Evolutionary conservation across 2,797 vertebrate genomes (phyloP).

Genomic region (Diplodus puntazzo): DNA sequence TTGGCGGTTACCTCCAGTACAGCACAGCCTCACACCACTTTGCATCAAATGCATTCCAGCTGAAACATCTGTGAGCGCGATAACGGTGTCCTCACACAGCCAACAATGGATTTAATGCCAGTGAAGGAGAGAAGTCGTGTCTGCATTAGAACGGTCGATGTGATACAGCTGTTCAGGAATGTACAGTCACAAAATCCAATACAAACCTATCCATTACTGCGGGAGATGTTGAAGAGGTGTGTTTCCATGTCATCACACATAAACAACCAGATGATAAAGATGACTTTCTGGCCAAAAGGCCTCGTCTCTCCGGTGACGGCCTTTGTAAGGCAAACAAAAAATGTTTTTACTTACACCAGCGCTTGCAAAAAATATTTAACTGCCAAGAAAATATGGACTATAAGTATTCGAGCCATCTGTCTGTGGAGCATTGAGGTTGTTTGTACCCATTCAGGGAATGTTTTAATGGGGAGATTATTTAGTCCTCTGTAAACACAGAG

Average conservation of each 20-base stretch:
- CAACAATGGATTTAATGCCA: slow-evolving; percentile 18
- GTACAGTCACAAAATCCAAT: not conserved
- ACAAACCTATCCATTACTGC: not conserved
- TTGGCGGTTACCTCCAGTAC: slow-evolving; percentile 12
- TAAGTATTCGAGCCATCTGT: slow-evolving; percentile 16
- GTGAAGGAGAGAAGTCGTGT: slow-evolving; percentile 10
- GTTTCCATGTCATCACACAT: slow-evolving; percentile 23
- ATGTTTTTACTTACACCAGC: slow-evolving; percentile 6
- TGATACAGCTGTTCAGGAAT: slow-evolving; percentile 35
- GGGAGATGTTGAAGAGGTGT: not conserved
- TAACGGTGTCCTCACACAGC: slow-evolving; percentile 5
- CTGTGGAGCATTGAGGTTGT: not conserved
- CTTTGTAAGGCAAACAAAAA: not conserved
- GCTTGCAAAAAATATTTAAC: slow-evolving; percentile 5
- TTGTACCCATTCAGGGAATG: slow-evolving; percentile 6
- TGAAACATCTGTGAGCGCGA: slow-evolving; percentile 47
- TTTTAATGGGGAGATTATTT: slow-evolving; percentile 52
- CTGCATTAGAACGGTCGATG: not conserved
- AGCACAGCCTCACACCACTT: slow-evolving; percentile 10
- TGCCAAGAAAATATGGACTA: slow-evolving; percentile 8
- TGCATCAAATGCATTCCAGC: slow-evolving; percentile 16
- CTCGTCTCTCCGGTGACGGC: not conserved
- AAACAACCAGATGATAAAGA: slow-evolving; percentile 21
- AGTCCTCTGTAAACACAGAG: slow-evolving; percentile 32
- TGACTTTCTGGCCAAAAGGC: not conserved